Evolutionary conservation across 2,888 invertebrate genomes (phyloP), one percentile per base, ranked within the genome.

Genomic region (Diaperis boleti): DNA sequence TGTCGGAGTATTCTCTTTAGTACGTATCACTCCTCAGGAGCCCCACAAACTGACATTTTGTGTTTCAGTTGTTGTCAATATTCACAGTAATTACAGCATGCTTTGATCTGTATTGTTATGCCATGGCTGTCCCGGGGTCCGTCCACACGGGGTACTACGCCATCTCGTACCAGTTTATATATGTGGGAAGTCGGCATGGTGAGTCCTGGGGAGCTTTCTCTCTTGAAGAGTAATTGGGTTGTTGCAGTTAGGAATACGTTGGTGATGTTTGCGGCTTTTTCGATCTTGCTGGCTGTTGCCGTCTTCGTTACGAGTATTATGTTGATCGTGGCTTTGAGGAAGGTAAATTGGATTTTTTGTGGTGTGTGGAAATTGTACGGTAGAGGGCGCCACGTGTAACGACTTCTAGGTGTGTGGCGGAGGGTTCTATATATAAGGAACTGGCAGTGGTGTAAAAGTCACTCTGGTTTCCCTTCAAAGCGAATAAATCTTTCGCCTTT

Each of bases 111-210:
- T 96, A 96, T 79, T 94, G 95, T 73, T 84, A 95, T 66, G 88
- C 91, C 0, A 93, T 95, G 90, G 95, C 95, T 1, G 87, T 92
- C 0, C 95, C 95, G 0, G 95, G 96, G 1, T 92, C 93, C 0
- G 89, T 89, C 0, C 96, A 96, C 79, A 94, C 93, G 67, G 95
- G 96, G 1, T 95, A 94, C 79, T 95, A 94, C 74, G 86, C 94
- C 37, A 91, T 96, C 76, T 95, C 95, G 29, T 96, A 94, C 77
- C 92, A 96, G 77, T 96, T 96, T 82, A 95, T 96, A 14, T 96
- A 95, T 75, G 94, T 95, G 54, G 96, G 96, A 11, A 95, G 92
- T 78, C 84, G 87, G 65, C 92, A 95, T 79, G 91, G 95, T 95
- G 82, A 85, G 84, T 74, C 1, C 1, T 6, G 60, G 33, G 45